phyloP scores from a whole-genome alignment of 2,113 vertebrate species.

The Mastomys natalensis region DNA sequence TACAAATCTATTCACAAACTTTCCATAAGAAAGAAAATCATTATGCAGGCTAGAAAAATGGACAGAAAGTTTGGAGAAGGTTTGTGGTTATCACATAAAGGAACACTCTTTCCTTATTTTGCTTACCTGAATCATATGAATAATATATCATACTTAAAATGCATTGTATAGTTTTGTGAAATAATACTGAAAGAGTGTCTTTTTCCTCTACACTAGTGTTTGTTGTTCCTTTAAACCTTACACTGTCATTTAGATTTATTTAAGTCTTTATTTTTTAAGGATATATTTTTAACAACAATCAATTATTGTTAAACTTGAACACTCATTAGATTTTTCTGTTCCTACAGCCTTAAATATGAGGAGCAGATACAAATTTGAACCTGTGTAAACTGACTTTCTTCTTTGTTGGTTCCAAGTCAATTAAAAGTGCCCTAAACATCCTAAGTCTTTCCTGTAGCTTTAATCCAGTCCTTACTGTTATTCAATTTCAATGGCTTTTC shows the following conservation, averaged over 20 bases:
- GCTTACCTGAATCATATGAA: background rate
- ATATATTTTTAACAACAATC: background rate
- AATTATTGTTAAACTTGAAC: constrained; percentile 64
- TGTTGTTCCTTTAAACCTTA: constrained; percentile 36
- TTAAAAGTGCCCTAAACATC: constrained; percentile 70
- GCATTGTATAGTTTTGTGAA: background rate
- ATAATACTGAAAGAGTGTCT: background rate
- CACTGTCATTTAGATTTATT: constrained; percentile 71
- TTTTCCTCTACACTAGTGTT: background rate
- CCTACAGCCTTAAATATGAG: constrained; percentile 32
- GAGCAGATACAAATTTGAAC: constrained; percentile 56
- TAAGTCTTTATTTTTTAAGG: constrained; percentile 69
- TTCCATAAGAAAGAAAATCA: background rate
- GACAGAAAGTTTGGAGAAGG: background rate
- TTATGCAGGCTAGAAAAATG: background rate
- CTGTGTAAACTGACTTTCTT: constrained; percentile 54
- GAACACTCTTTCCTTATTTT: background rate
- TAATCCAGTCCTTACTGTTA: constrained; percentile 70
- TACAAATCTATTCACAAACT: constrained; percentile 12
- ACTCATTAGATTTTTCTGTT: constrained; percentile 50
- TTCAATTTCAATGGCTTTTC: constrained; percentile 61
- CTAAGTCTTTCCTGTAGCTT: constrained; percentile 37
- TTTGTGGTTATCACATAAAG: background rate
- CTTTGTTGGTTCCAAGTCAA: constrained; percentile 73
- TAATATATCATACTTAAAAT: background rate